phyloP scores from a whole-genome alignment of 2,888 invertebrate species.

The Volucella zonaria region DNA sequence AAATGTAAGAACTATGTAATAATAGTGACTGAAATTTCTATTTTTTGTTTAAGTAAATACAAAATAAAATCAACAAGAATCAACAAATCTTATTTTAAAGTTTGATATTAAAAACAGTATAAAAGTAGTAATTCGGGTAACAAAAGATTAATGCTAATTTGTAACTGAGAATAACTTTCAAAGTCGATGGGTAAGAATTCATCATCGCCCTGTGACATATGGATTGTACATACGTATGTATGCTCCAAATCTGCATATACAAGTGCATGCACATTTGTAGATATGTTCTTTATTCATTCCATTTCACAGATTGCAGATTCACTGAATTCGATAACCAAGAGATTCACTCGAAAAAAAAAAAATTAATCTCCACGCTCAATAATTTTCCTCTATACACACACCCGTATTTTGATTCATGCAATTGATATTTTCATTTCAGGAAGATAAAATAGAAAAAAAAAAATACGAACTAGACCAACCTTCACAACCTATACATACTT shows the following conservation, averaged over 20 bases:
- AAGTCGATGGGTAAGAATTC: conserved; percentile 45
- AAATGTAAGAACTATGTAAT: no score
- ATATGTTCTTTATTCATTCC: no score
- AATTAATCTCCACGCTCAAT: conserved; percentile 59
- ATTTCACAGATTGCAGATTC: conserved; percentile 21
- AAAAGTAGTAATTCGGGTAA: no score
- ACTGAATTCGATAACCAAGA: conserved; percentile 69
- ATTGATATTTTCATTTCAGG: conserved; percentile 63
- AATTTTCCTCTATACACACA: conserved; percentile 59
- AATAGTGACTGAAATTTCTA: no score
- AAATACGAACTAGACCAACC: conserved; percentile 45
- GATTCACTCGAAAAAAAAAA: conserved; percentile 60
- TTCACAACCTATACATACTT: not conserved
- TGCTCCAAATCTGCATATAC: no score
- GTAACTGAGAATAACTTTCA: conserved; percentile 63
- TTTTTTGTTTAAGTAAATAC: no score
- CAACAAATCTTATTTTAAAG: no score
- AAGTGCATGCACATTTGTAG: no score
- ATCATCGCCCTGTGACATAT: conserved; percentile 45
- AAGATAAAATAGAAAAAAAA: conserved; percentile 22
- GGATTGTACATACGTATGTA: no score
- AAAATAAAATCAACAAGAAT: no score
- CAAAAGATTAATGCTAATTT: no score
- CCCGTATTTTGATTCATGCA: conserved; percentile 48
- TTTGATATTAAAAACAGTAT: no score